Evolutionary conservation across 1,140 invertebrate species (phyloP).

Genomic region (Drosophila rhopaloa): DNA sequence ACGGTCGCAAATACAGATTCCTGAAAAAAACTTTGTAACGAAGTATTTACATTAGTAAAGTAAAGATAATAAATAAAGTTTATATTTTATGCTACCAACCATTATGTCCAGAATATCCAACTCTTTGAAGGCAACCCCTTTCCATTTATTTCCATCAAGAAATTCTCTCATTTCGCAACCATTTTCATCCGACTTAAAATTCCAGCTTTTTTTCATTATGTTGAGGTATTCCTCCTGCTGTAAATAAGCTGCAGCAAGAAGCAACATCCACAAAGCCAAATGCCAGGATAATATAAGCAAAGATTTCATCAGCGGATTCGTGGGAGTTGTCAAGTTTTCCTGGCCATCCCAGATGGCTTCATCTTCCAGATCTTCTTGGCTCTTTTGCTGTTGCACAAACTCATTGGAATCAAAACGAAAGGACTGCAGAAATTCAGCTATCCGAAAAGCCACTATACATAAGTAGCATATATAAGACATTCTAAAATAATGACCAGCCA

Average conservation of each 20-base stretch:
- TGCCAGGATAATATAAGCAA: conserved; percentile 29
- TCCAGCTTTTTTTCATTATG: conserved; percentile 25
- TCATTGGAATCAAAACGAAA: conserved; percentile 15
- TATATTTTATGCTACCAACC: conserved; percentile 4
- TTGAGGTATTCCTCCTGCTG: conserved; percentile 36
- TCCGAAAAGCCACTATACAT: conserved; percentile 11
- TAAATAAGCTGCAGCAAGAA: conserved; percentile 29
- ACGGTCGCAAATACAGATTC: conserved; percentile 10
- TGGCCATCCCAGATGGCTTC: conserved; percentile 40
- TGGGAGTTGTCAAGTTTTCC: background rate
- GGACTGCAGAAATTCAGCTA: background rate
- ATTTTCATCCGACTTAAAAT: conserved; percentile 4
- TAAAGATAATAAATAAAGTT: no score
- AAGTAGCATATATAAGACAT: conserved; percentile 17
- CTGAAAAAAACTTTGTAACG: conserved; percentile 20
- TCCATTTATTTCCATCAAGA: background rate
- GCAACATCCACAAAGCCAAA: conserved; percentile 26
- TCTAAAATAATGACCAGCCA: conserved; percentile 44
- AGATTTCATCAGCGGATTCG: background rate
- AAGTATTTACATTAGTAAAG: background rate
- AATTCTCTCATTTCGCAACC: conserved; percentile 3
- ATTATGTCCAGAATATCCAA: conserved; percentile 31
- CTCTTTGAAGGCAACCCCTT: background rate
- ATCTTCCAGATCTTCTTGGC: conserved; percentile 18
- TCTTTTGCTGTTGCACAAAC: conserved; percentile 22